These are phyloP conservation scores for Ormyrus nitidulus DNA, from an alignment of 2,888 invertebrate genomes.

Conservation along the genomic window DNA sequence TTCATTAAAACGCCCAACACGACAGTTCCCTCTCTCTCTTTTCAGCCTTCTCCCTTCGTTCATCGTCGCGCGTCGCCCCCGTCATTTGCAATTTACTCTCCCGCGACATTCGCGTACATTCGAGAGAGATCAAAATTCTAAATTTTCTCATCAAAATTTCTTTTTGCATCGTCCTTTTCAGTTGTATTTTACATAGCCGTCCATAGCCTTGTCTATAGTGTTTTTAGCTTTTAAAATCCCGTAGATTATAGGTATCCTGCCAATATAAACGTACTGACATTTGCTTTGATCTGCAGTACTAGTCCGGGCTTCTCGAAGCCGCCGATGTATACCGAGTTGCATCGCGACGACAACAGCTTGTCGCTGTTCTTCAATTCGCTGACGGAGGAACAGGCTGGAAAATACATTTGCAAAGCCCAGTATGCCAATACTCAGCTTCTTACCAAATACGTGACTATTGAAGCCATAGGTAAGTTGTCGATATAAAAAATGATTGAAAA, in stretches of 20 bases:
- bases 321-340: conserved; percentile 82
- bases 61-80: conserved; percentile 27
- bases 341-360: conserved; percentile 80
- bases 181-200: background rate
- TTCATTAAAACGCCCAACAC: conserved; percentile 53
- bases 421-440: conserved; percentile 85
- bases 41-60: conserved; percentile 24
- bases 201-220: background rate
- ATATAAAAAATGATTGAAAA: too few relatives aligned
- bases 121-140: conserved; percentile 9
- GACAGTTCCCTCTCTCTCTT: background rate
- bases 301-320: conserved; percentile 67
- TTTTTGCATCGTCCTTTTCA: background rate
- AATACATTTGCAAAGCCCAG: conserved; percentile 88
- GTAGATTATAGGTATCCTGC: background rate
- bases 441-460: conserved; percentile 82
- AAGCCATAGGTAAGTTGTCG: conserved; percentile 81
- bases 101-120: conserved; percentile 30
- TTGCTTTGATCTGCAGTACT: conserved; percentile 46
- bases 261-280: background rate
- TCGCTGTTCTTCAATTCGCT: conserved; percentile 86
- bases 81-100: conserved; percentile 48
- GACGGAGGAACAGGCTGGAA: conserved; percentile 86
- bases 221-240: background rate
- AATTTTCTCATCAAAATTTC: background rate